phyloP scores from a whole-genome alignment of 2,888 invertebrate species.

The Drosophila setosimentum region DNA sequence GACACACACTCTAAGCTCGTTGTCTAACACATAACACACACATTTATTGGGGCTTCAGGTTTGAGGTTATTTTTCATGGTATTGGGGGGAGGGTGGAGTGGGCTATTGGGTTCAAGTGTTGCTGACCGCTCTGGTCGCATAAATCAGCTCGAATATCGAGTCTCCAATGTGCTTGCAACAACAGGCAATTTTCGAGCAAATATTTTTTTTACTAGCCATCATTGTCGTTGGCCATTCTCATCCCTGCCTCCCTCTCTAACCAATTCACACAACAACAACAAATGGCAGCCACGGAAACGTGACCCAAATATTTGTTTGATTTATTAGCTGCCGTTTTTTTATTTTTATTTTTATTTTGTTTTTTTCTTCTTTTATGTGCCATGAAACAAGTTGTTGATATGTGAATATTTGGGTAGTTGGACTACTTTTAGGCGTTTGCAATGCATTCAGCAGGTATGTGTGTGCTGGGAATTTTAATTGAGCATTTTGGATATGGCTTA shows the following conservation, averaged over 20 bases:
- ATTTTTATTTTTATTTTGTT: slow-evolving; percentile 47
- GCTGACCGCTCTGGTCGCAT: slow-evolving; percentile 67
- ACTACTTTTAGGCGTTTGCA: slow-evolving; percentile 31
- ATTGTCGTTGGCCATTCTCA: slow-evolving; percentile 70
- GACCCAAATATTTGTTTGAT: slow-evolving; percentile 81
- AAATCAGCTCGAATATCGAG: slow-evolving; percentile 61
- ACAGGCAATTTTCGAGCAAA: slow-evolving; percentile 77
- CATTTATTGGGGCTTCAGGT: slow-evolving; percentile 1
- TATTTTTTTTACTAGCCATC: slow-evolving; percentile 64
- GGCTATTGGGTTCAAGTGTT: slow-evolving; percentile 53
- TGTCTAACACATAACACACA: slow-evolving; percentile 11
- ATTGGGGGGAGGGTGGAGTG: neutral
- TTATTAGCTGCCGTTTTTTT: slow-evolving; percentile 61
- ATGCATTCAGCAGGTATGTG: slow-evolving; percentile 17
- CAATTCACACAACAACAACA: neutral
- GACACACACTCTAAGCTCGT: slow-evolving; percentile 42
- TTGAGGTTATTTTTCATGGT: neutral
- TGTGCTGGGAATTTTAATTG: neutral
- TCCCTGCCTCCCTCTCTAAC: slow-evolving; percentile 12
- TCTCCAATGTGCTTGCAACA: slow-evolving; percentile 53
- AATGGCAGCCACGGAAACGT: slow-evolving; percentile 67
- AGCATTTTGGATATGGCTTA: neutral
- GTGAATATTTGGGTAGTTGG: slow-evolving; percentile 27
- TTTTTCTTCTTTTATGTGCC: slow-evolving; percentile 56
- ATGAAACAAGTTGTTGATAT: slow-evolving; percentile 58